A percentile compares a stretch with the other conserved stretches of the same genome.
These are phyloP conservation scores for Mycetomoellerius zeteki DNA, from an alignment of 1,140 invertebrate genomes.

Conservation along the genomic window DNA sequence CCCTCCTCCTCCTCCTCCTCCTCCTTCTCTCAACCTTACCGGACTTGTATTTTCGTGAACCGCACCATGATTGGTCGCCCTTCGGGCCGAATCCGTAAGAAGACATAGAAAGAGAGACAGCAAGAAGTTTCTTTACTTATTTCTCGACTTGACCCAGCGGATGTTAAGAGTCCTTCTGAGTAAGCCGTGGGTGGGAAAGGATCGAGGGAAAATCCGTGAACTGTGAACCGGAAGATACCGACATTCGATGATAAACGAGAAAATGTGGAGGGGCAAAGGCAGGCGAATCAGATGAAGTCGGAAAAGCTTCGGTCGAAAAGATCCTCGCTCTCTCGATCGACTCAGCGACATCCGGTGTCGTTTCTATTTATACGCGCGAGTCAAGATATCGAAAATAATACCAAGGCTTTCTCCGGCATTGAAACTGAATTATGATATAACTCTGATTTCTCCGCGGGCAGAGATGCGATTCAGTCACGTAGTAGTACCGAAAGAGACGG, in stretches of 20 bases:
- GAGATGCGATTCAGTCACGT: slow-evolving; percentile 78
- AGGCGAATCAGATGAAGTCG: slow-evolving; percentile 37
- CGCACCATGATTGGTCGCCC: not conserved
- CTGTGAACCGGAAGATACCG: slow-evolving; percentile 23
- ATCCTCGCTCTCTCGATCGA: slow-evolving; percentile 16
- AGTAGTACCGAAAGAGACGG: slow-evolving; percentile 49
- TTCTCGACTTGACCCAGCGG: slow-evolving; percentile 24
- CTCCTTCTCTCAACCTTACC: not conserved
- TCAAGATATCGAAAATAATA: slow-evolving; percentile 84
- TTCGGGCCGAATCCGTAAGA: slow-evolving; percentile 39
- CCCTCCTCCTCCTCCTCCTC: not conserved
- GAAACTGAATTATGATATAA: slow-evolving; percentile 82
- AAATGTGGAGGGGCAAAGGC: not conserved
- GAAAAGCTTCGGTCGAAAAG: slow-evolving; percentile 42
- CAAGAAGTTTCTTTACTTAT: slow-evolving; percentile 62
- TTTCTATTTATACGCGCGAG: slow-evolving; percentile 71
- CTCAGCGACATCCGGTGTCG: slow-evolving; percentile 47
- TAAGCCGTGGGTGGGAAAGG: slow-evolving; percentile 26
- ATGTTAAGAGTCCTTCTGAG: slow-evolving; percentile 59
- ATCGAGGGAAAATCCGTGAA: slow-evolving; percentile 42
- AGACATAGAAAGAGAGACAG: slow-evolving; percentile 19
- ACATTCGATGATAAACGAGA: slow-evolving; percentile 1
- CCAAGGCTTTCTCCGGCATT: slow-evolving; percentile 73
- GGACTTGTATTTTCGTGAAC: not conserved
- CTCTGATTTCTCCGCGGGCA: slow-evolving; percentile 72